Evolutionary conservation across 2,797 vertebrate genomes (phyloP), one percentile per base, ranked within the genome.

Genomic region (Nyctibius grandis): DNA sequence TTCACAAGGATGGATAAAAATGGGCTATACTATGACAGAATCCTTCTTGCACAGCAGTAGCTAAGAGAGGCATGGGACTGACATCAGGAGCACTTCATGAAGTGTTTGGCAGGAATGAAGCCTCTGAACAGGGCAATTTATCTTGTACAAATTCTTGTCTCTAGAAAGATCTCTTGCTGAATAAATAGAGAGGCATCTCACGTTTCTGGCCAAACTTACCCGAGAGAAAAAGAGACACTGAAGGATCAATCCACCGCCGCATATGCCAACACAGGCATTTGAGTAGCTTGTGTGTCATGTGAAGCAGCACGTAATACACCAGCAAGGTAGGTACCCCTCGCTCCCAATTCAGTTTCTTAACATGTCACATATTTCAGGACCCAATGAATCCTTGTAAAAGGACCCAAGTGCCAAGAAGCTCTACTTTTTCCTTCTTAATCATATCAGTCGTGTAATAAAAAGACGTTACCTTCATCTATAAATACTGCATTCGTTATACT

Each of bases 221-320:
- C 4, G 1, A 40, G 51, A 64, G 29, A 76, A 73, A 78, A 86
- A 72, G 0, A 2, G 45, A 56, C 51, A 42, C 42, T 17, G 28
- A 65, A 87, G 54, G 47, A 48, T 65, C 42, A 69, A 54, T 13
- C 31, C 50, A 47, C 15, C 2, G 2, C 54, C 29, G 15, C 33
- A n/a, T 2, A 61, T 0, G 73, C 60, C 60, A 29, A 54, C n/a
- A 50, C 4, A 0, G 3, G n/a, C 53, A 31, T 33, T 22, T 4
- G 36, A 56, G 60, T 7, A 90, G 33, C 19, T 54, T 15, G 14
- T 1, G 34, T 8, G 42, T 33, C 57, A 51, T 1, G 5, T 11
- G 11, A 54, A 86, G 19, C 28, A 67, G 33, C 13, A 23, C 0
- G 3, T 4, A 67, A 22, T 4, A 26, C 12, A 31, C 25, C 53